Base-by-base conservation (phyloP, 2,888 invertebrate genomes). In the Eutolmus rufibarbis region DNA sequence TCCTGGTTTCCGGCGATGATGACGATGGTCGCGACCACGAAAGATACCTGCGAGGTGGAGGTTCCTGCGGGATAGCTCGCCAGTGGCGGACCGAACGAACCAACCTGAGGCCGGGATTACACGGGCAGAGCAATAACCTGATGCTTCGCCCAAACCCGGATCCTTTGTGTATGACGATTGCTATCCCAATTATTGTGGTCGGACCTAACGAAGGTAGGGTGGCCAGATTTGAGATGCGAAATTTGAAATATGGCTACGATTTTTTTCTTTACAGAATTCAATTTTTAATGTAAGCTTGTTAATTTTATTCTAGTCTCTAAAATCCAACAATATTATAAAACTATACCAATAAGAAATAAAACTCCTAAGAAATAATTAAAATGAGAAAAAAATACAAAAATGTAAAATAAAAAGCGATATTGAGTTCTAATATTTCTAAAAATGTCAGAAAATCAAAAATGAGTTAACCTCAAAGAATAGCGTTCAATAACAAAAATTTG, bases 51-150 rank as follows among this genome's bases (percentile, higher is more conserved):
- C 66, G 66, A 66, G 19, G 28, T 66, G 66, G 66, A 9, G 66
- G 66, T 66, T n/a, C 76, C 40, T 31, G 76, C 19, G 76, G n/a
- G 28, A 37, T 0, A 23, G 34, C 31, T 34, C 34, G n/a, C 16
- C 34, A 31, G 34, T n/a, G n/a, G 34, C 28, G 34, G 56, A 4
- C 57, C 37, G 56, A 34, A 28, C 82, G 57, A 19, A 82, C 57
- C 82, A 82, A 57, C 56, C 57, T 37, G 37, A 82, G 5, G n/a
- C 57, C 23, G 46, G 82, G 66, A 57, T 82, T 40, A 82, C 57
- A 79, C 57, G 37, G 76, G 57, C 51, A 82, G 57, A 56, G 66
- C 82, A 82, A 66, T 82, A 82, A 82, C 57, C 82, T 66, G 82
- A 66, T 82, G 82, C 57, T 66, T 82, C 51, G 4, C 4, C 43